Conservation (phyloP, 2,888 invertebrate genomes). For the Aplocera efformata region DNA sequence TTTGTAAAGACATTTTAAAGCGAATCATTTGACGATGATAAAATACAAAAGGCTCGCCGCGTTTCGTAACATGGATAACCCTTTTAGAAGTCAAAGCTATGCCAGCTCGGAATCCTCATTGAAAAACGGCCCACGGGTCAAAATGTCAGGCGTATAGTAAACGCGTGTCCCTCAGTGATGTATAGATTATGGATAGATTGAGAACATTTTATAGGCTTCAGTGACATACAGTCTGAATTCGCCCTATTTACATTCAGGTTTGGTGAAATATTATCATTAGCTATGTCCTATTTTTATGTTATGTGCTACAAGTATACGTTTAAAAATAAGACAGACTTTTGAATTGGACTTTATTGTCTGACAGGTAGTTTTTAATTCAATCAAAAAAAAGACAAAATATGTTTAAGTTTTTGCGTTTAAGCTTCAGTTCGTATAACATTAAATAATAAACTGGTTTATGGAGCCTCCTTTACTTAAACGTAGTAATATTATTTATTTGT, state of each 20-base stretch:
- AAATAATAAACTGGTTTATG: no score
- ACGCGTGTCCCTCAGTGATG: slow-evolving; percentile 38
- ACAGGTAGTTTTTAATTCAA: no score
- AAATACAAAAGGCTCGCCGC: slow-evolving; percentile 60
- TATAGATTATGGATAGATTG: slow-evolving; percentile 35
- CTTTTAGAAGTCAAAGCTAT: slow-evolving; percentile 61
- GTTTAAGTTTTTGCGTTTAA: no score
- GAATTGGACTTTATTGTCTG: no score
- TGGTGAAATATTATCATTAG: slow-evolving; percentile 1
- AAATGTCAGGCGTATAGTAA: slow-evolving; percentile 52
- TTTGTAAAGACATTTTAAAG: slow-evolving; percentile 41
- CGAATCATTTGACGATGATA: slow-evolving; percentile 62
- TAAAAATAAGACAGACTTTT: no score
- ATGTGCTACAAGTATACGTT: no score
- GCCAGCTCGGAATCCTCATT: slow-evolving; percentile 55
- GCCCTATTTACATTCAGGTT: slow-evolving; percentile 1
- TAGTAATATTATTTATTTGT: no score
- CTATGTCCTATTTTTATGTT: no score
- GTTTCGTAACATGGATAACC: slow-evolving; percentile 58
- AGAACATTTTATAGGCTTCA: slow-evolving; percentile 20
- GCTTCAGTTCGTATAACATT: no score
- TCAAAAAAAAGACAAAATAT: no score
- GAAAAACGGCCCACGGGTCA: slow-evolving; percentile 62
- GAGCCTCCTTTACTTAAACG: no score
- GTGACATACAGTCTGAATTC: slow-evolving; percentile 17